Base-by-base conservation (phyloP, 1,140 invertebrate genomes). In the Drosophila kikkawai region DNA sequence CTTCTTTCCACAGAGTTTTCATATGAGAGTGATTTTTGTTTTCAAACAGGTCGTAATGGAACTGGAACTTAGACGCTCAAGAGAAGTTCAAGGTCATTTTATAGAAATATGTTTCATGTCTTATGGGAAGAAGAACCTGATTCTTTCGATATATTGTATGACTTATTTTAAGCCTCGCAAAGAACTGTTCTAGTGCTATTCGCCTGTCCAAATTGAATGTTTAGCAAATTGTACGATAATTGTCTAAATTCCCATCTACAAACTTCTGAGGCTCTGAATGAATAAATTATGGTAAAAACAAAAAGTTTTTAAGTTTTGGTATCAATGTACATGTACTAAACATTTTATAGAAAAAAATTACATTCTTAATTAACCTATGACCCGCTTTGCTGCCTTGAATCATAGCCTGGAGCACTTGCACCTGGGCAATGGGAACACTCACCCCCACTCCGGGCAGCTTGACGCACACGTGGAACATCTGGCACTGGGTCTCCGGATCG, bases 381-480 rank as follows among this genome's bases (percentile, higher is more conserved):
- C 34, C 7, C 41, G 17, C 17, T 3, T 2, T 61, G 51, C 64
- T 68, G 42, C 63, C 63, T 19, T 22, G 29, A 47, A 37, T 68
- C 74, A 15, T 32, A 19, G 34, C 42, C 75, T 51, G 34, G 32
- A n/a, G 56, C 71, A 56, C 45, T 80, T 53, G 39, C 53, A 71
- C 34, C 34, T 17, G n/a, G 26, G 70, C 48, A 57, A 57, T 22
- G 22, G 22, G 9, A 79, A 60, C 55, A 94, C 94, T 95, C 93
- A 95, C 95, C 75, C 95, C 95, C 59, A 95, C 94, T 64, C 96
- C 96, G 15, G 96, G 95, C 29, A 97, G 96, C 88, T 96, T 96
- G 26, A 97, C 96, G 91, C 97, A 98, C 51, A 98, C 96, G 91
- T 98, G 97, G 93, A 98, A 98, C 94, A 98, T 96, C 93, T 98